Conservation (phyloP, 1,140 invertebrate species). For the Homalodisca vitripennis region DNA sequence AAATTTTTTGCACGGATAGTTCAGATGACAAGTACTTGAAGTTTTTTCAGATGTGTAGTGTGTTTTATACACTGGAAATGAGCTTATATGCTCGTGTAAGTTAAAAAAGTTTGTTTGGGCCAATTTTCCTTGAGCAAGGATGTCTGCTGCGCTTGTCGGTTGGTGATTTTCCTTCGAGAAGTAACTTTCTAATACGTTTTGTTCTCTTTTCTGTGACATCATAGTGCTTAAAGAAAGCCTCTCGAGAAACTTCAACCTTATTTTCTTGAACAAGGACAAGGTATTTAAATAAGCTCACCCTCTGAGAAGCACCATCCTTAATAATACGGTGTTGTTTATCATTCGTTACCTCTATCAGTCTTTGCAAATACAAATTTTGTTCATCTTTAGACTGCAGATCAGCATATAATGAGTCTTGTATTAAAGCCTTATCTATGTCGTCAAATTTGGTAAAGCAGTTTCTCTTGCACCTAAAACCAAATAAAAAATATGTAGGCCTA, state of each 20-base stretch:
- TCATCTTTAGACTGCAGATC: too few relatives aligned
- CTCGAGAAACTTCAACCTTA: neutral
- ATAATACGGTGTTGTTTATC: too few relatives aligned
- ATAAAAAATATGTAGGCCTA: too few relatives aligned
- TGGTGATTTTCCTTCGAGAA: constrained; percentile 12
- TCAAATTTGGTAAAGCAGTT: too few relatives aligned
- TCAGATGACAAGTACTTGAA: constrained; percentile 42
- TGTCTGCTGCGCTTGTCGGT: constrained; percentile 30
- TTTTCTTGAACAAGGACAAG: neutral
- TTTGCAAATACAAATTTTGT: too few relatives aligned
- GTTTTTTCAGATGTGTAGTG: constrained; percentile 35
- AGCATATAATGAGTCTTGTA: too few relatives aligned
- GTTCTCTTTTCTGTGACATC: constrained; percentile 17
- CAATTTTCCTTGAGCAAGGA: constrained; percentile 24
- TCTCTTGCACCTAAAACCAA: too few relatives aligned
- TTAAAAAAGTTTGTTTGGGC: constrained; percentile 10
- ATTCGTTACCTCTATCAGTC: too few relatives aligned
- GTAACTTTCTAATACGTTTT: constrained; percentile 15
- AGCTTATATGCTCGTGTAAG: constrained; percentile 30
- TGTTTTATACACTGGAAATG: constrained; percentile 26
- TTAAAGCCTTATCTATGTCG: too few relatives aligned
- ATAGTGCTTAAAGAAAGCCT: constrained; percentile 26
- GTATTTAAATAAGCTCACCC: constrained; percentile 24
- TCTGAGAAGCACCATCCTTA: too few relatives aligned
- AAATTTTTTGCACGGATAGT: constrained; percentile 44